Evolutionary conservation across 2,113 vertebrate genomes (phyloP).

Genomic region (Acanthochromis polyacanthus): DNA sequence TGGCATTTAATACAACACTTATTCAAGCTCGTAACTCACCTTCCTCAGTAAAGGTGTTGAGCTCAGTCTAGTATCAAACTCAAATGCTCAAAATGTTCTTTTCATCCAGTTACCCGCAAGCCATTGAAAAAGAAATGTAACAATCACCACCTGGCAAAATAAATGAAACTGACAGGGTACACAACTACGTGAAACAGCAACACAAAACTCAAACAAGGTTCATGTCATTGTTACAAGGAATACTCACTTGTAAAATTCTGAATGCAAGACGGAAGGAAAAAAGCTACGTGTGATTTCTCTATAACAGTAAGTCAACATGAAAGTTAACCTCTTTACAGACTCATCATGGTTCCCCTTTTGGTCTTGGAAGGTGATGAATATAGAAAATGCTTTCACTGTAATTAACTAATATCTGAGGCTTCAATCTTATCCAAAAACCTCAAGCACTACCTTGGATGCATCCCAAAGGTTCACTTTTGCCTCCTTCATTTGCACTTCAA

Average conservation of each 20-base stretch:
- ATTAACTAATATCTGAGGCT: too few relatives aligned
- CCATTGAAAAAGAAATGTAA: conserved; percentile 66
- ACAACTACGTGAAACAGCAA: not conserved
- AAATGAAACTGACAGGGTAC: not conserved
- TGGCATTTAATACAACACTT: not conserved
- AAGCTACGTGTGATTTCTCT: conserved; percentile 17
- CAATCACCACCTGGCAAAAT: conserved; percentile 58
- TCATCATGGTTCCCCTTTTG: not conserved
- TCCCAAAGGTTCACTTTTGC: not conserved
- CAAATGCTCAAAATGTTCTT: conserved; percentile 73
- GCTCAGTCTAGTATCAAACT: conserved; percentile 52
- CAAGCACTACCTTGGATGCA: conserved; percentile 3
- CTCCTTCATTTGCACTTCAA: not conserved
- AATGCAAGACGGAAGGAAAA: conserved; percentile 38
- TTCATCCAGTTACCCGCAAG: conserved; percentile 76
- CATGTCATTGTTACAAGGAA: not conserved
- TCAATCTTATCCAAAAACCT: too few relatives aligned
- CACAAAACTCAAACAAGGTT: not conserved
- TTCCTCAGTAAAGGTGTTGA: conserved; percentile 55
- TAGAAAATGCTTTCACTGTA: not conserved
- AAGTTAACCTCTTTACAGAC: not conserved
- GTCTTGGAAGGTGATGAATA: not conserved
- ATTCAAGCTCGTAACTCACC: conserved; percentile 74
- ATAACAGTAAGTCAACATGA: not conserved
- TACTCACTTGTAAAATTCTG: conserved; percentile 70